Percentiles rank a stretch among this genome's conserved stretches.
Conservation (phyloP, 1,140 invertebrate genomes). For the Micrasema minimum region DNA sequence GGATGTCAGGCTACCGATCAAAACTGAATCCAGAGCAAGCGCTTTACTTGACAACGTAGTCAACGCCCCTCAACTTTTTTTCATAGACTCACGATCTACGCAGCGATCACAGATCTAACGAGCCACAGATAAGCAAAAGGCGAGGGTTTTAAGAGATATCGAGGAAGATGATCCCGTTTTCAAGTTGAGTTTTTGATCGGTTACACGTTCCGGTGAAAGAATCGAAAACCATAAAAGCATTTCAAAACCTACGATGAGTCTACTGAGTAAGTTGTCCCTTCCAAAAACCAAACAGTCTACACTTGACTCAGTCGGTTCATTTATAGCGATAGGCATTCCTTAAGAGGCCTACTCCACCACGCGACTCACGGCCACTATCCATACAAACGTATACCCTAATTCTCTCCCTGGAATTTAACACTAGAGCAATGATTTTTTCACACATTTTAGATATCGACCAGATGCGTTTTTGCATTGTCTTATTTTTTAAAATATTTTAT, state of each 20-base stretch:
- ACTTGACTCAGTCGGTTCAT: too few species aligned
- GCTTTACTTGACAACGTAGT: background rate
- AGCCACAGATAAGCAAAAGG: background rate
- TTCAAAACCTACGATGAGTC: background rate
- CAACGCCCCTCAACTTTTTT: background rate
- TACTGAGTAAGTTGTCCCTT: background rate
- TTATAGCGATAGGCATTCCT: too few species aligned
- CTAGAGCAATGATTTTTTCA: too few species aligned
- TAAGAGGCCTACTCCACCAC: too few species aligned
- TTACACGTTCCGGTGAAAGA: background rate
- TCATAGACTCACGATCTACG: background rate
- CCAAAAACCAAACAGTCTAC: background rate
- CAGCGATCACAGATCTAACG: conserved; percentile 1
- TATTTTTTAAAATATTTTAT: too few species aligned
- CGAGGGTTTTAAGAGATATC: background rate
- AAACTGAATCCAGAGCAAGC: background rate
- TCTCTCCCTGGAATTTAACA: too few species aligned
- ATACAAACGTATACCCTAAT: too few species aligned
- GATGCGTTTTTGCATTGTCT: too few species aligned
- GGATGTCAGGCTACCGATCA: background rate
- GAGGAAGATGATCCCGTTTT: conserved; percentile 12
- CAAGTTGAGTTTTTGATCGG: conserved; percentile 1
- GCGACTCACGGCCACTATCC: too few species aligned
- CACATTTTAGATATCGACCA: too few species aligned
- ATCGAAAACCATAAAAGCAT: background rate